These are phyloP conservation scores for Beaufortia kweichowensis DNA, from an alignment of 2,113 vertebrate genomes.

Conservation along the genomic window DNA sequence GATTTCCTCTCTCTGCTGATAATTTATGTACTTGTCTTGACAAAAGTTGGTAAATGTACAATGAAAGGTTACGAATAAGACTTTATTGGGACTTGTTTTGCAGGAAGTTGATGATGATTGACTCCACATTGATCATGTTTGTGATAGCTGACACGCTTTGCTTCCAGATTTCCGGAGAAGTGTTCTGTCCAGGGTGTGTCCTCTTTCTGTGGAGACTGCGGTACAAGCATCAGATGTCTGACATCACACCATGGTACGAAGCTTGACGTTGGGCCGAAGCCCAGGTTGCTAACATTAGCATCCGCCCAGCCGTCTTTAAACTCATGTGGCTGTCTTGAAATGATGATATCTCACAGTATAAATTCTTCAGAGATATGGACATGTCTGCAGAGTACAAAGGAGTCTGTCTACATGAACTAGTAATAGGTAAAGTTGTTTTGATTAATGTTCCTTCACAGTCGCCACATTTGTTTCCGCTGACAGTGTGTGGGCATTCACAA, in stretches of 20 bases:
- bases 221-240: constrained; percentile 37
- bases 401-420: constrained; percentile 30
- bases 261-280: constrained; percentile 27
- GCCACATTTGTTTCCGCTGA: constrained; percentile 49
- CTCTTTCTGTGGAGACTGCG: constrained; percentile 7
- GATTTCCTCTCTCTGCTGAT: background rate
- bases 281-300: constrained; percentile 43
- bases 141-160: background rate
- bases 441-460: constrained; percentile 35
- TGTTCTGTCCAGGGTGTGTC: constrained; percentile 38
- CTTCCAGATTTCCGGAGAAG: constrained; percentile 18
- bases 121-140: background rate
- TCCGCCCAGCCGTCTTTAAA: constrained; percentile 18
- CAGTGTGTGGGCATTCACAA: constrained; percentile 35
- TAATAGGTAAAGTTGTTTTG: constrained; percentile 47
- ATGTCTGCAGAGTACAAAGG: constrained; percentile 20
- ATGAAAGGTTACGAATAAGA: background rate
- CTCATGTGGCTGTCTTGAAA: background rate
- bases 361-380: constrained; percentile 23
- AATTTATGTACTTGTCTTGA: background rate
- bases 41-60: background rate
- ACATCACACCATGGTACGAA: constrained; percentile 34
- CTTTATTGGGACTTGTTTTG: background rate
- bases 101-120: background rate
- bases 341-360: constrained; percentile 17